A percentile compares a stretch with the other conserved stretches of the same genome.
Conservation (phyloP, 1,140 invertebrate species). For the Arion vulgaris region DNA sequence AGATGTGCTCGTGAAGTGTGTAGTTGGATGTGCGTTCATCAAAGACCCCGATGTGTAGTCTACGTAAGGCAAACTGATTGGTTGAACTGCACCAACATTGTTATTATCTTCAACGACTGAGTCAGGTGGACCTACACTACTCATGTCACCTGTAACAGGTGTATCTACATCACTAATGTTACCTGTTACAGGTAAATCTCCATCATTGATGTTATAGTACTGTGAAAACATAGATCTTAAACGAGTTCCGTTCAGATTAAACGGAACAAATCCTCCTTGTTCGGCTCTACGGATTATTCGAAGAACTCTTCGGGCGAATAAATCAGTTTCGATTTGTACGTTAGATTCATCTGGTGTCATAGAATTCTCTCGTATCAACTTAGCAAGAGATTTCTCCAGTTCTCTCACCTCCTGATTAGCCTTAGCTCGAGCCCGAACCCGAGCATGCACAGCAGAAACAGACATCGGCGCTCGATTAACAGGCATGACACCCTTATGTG, state of each 20-base stretch:
- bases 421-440: background rate
- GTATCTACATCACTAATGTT: no score
- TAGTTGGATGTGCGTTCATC: no score
- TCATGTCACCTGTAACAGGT: no score
- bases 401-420: slow-evolving; percentile 20
- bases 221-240: background rate
- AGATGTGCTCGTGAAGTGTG: no score
- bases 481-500: background rate
- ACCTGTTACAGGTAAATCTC: no score
- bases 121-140: no score
- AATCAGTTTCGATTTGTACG: background rate
- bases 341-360: slow-evolving; percentile 10
- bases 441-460: background rate
- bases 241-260: background rate
- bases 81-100: no score
- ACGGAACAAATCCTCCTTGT: background rate
- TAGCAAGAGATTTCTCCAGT: slow-evolving; percentile 28
- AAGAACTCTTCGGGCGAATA: background rate
- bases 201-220: no score
- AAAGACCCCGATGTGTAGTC: no score
- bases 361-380: slow-evolving; percentile 28
- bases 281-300: background rate
- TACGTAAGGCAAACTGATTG: no score
- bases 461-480: background rate
- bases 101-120: no score